Conservation (phyloP, 2,113 vertebrate genomes). For the Saccopteryx bilineata region DNA sequence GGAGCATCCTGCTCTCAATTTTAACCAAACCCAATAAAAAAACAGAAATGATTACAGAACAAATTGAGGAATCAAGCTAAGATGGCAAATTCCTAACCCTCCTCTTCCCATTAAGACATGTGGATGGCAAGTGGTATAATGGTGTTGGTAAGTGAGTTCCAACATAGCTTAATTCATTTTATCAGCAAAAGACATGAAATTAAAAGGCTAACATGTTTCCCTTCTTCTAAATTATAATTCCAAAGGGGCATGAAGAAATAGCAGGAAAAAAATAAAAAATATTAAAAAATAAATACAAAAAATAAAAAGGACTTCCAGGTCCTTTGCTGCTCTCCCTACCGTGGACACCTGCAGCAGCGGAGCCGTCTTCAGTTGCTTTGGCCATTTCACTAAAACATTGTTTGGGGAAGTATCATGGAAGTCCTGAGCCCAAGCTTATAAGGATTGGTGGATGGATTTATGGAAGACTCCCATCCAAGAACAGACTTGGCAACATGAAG, state of each 20-base stretch:
- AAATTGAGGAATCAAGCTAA: not conserved
- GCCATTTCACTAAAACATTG: not conserved
- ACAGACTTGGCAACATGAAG: constrained; percentile 89
- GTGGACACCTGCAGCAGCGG: too few relatives aligned
- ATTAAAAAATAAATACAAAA: not conserved
- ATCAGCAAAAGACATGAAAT: constrained; percentile 35
- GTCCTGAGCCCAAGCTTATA: constrained; percentile 94
- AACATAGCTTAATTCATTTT: not conserved
- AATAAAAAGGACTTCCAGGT: not conserved
- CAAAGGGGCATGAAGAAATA: not conserved
- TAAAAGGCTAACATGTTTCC: constrained; percentile 18
- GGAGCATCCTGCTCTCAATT: not conserved
- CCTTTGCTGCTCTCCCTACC: too few relatives aligned
- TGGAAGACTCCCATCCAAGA: constrained; percentile 92
- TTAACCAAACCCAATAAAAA: constrained; percentile 3
- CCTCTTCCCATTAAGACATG: not conserved
- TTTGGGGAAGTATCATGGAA: constrained; percentile 89
- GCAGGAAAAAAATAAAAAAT: not conserved
- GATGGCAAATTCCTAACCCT: not conserved
- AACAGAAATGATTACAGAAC: not conserved
- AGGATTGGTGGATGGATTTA: constrained; percentile 94
- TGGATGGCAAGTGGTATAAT: not conserved
- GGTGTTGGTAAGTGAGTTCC: not conserved
- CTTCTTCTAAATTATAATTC: constrained; percentile 39
- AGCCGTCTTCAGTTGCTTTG: too few relatives aligned